Evolutionary conservation across 2,113 vertebrate genomes (phyloP), one percentile per base, ranked within the genome.

Genomic region (Vulpes lagopus): DNA sequence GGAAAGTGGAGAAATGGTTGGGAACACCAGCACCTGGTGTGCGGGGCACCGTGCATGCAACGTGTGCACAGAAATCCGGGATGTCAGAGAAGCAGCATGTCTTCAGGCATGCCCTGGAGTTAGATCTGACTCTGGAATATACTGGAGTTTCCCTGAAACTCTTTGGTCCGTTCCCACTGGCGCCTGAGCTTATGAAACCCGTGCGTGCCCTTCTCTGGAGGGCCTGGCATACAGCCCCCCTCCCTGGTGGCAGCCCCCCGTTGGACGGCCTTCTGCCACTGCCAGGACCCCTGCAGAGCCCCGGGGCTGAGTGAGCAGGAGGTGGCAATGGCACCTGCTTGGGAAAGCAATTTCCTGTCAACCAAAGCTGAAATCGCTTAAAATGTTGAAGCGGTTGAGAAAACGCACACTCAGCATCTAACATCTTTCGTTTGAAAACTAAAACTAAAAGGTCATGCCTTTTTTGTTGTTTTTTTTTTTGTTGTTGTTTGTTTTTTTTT

Each of bases 101-200:
- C 97, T 98, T 97, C 97, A 96, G 98, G 92, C 91, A 86, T 51
- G 97, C 98, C 43, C 96, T 96, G 97, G 98, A 98, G 98, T 98
- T 97, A 96, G 97, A 95, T 97, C 98, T 98, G 97, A 98, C 97
- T 99, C 98, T 98, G 98, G 98, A 98, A 99, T 98, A 98, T 97
- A 98, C 95, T 27, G 97, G 98, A 98, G 98, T 98, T 98, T 98
- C 98, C 98, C 91, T 98, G 98, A 98, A 99, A 99, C 98, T 99
- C 99, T 99, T 99, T 99, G 99, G 99, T 99, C 99, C 99, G 90
- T 99, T 98, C 98, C 98, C 98, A 97, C 69, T 67, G 95, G 93
- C 90, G 98, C 97, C 95, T 94, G 98, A 98, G 97, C 95, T 98
- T 96, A 89, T 76, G 82, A 97, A 97, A 98, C 88, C 95, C 1